Evolutionary conservation across 2,888 invertebrate genomes (phyloP).

Genomic region (Acanthosepion esculentum): DNA sequence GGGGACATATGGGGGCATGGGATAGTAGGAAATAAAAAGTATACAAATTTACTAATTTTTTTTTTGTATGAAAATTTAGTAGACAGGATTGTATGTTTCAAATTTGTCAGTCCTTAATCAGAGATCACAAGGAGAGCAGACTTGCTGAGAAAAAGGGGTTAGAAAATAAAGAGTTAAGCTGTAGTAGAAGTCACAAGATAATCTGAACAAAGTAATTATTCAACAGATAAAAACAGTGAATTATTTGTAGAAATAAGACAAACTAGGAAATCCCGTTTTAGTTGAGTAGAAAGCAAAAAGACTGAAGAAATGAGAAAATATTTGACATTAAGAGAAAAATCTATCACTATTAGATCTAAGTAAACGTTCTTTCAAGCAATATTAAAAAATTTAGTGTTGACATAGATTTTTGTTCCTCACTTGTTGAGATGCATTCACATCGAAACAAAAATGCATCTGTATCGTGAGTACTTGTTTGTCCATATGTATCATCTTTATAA

Average conservation of each 20-base stretch:
- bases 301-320: too few relatives aligned
- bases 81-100: too few relatives aligned
- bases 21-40: not conserved
- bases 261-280: not conserved
- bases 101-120: not conserved
- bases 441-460: too few relatives aligned
- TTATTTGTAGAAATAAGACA: not conserved
- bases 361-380: too few relatives aligned
- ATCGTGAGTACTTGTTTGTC: too few relatives aligned
- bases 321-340: too few relatives aligned
- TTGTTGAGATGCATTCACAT: too few relatives aligned
- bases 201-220: not conserved
- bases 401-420: too few relatives aligned
- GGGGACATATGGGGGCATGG: not conserved
- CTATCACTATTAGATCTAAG: too few relatives aligned
- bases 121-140: not conserved
- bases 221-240: not conserved
- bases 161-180: not conserved
- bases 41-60: not conserved
- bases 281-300: not conserved
- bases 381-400: too few relatives aligned
- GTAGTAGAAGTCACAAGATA: not conserved
- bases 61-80: too few relatives aligned
- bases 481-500: too few relatives aligned
- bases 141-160: not conserved